These are phyloP conservation scores for Coluber constrictor DNA, from an alignment of 2,797 vertebrate species.

Conservation along the genomic window DNA sequence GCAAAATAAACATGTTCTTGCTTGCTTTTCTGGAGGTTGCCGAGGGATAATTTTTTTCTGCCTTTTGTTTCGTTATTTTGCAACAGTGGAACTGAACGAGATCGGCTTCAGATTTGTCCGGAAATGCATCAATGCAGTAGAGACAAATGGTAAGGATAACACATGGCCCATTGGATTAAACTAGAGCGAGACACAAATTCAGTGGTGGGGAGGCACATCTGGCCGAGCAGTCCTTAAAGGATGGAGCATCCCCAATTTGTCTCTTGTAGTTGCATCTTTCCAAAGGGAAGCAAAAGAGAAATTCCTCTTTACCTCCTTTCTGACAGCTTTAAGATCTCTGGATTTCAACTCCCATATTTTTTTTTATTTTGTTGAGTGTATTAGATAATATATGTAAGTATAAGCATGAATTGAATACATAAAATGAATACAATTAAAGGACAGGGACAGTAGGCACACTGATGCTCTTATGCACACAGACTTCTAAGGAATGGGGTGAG, in stretches of 20 bases:
- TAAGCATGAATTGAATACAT: too few species aligned
- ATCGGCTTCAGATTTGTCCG: slow-evolving; percentile 93
- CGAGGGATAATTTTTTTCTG: neutral
- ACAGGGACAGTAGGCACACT: too few species aligned
- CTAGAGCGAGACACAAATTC: neutral
- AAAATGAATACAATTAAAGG: too few species aligned
- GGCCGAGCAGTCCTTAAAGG: neutral
- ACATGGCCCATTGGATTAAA: fast-evolving
- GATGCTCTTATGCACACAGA: too few species aligned
- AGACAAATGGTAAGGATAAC: slow-evolving; percentile 83
- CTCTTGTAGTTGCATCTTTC: neutral
- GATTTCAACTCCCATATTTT: neutral
- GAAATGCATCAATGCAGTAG: slow-evolving; percentile 92
- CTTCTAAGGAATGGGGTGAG: too few species aligned
- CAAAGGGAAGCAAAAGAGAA: neutral
- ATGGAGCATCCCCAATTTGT: neutral
- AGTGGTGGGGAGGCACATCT: neutral
- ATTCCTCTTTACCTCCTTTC: neutral
- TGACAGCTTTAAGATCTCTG: neutral
- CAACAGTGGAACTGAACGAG: slow-evolving; percentile 93
- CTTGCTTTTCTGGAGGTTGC: fast-evolving
- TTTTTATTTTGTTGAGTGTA: too few species aligned
- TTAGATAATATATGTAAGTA: too few species aligned
- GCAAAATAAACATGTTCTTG: neutral
- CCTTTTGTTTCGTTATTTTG: slow-evolving; percentile 31